These are phyloP conservation scores for Thalassarche chlororhynchos DNA, from an alignment of 2,113 vertebrate species.

Conservation along the genomic window DNA sequence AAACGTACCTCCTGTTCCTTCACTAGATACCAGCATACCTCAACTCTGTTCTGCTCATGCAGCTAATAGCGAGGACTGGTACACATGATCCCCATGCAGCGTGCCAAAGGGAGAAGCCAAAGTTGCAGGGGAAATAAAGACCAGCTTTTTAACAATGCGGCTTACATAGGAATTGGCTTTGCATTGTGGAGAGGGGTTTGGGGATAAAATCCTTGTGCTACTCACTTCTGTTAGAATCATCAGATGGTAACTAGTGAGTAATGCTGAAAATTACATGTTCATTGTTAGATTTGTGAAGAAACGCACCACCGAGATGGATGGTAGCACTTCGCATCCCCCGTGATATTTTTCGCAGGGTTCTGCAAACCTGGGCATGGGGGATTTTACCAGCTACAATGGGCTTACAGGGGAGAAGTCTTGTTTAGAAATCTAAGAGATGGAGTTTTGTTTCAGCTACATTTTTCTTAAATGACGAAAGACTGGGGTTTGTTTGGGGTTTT, in stretches of 20 bases:
- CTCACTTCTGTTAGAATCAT: neutral
- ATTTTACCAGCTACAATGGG: neutral
- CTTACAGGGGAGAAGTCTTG: neutral
- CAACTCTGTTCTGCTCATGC: neutral
- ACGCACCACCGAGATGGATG: neutral
- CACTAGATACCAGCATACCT: neutral
- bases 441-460: neutral
- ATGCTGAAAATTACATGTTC: neutral
- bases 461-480: neutral
- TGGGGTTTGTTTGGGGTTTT: too few relatives aligned
- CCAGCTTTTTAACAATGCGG: neutral
- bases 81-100: fast-evolving
- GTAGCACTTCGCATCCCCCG: neutral
- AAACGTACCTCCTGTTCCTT: neutral
- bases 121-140: neutral
- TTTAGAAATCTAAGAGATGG: neutral
- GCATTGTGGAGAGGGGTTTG: neutral
- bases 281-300: neutral
- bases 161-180: neutral
- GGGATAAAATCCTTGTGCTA: neutral
- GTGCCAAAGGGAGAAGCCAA: neutral
- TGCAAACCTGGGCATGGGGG: neutral
- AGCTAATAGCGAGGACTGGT: neutral
- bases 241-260: neutral
- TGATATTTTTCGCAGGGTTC: neutral